Evolutionary conservation across 2,888 invertebrate species (phyloP), one percentile per base, ranked within the genome.

Genomic region (Agrotis clavis): DNA sequence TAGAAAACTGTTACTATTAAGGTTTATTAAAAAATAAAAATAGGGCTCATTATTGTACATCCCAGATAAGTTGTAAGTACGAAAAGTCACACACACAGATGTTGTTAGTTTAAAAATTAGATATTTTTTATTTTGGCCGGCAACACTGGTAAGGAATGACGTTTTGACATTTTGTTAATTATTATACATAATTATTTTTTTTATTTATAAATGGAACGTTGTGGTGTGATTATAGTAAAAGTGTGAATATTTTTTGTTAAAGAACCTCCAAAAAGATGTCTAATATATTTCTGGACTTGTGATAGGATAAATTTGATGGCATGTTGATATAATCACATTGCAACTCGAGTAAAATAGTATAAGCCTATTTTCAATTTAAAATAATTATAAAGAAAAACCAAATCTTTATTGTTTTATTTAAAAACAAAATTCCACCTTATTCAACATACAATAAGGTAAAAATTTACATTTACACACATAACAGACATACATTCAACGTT

Each of bases 351-450:
- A 87, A 89, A 90, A 94, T 95, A 95, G 94, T 92, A 71, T 96
- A 95, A 96, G 95, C 92, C 94, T 94, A 95, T 95, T 95, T 95
- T 95, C 92, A 92, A 92, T 90, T 92, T 92, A 94, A 94, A 94
- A 94, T 93, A n/a, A n/a, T n/a, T n/a, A 93, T 91, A 92, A 92
- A 90, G 86, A 90, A 92, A 25, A 92, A 91, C 86, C 86, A 79
- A 86, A 86, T 47, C 35, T 47, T 60, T 57, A 64, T 86, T 82
- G 87, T 91, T 91, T 91, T 79, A 88, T 87, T 91, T 81, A 0
- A 19, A 48, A 51, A 56, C 16, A 48, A 30, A 13, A 65, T 14
- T 53, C 47, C 30, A 18, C 18, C 25, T 19, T 19, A 14, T 57
- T 16, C 7, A 1, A 13, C 6, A 4, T 1, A 54, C 47, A 65